Percentiles rank a stretch among this genome's conserved stretches.
Conservation (phyloP, 1,140 invertebrate species). For the Parapsyche elsis region DNA sequence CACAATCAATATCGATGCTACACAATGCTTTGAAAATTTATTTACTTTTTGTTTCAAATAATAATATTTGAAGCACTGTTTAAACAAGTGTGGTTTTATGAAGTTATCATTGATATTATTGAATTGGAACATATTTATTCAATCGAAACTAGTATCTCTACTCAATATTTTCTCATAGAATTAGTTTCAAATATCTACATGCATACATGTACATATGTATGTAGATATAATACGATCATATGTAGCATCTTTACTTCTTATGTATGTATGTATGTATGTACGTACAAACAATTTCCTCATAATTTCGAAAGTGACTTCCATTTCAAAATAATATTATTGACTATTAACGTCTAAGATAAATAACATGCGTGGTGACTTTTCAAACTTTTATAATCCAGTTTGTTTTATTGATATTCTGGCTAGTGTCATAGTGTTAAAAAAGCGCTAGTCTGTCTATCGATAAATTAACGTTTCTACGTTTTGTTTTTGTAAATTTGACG, state of each 20-base stretch:
- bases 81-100: no score
- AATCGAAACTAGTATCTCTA: no score
- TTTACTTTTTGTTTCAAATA: no score
- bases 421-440: background rate
- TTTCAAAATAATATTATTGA: background rate
- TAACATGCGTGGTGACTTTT: background rate
- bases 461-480: conserved; percentile 15
- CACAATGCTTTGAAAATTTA: no score
- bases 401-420: conserved; percentile 20
- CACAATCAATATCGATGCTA: no score
- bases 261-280: conserved; percentile 28
- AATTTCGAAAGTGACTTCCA: background rate
- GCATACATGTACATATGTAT: conserved; percentile 38
- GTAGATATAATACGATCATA: background rate
- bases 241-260: conserved; percentile 17
- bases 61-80: no score
- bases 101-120: no score
- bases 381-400: background rate
- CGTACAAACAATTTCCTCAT: background rate
- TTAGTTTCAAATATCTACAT: no score
- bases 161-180: no score
- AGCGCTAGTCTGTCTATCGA: background rate
- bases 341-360: background rate
- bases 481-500: conserved; percentile 18
- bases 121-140: no score